Percentiles rank a stretch among this genome's conserved stretches.
Conservation (phyloP, 2,888 invertebrate genomes). For the Nephrotoma appendiculata region DNA sequence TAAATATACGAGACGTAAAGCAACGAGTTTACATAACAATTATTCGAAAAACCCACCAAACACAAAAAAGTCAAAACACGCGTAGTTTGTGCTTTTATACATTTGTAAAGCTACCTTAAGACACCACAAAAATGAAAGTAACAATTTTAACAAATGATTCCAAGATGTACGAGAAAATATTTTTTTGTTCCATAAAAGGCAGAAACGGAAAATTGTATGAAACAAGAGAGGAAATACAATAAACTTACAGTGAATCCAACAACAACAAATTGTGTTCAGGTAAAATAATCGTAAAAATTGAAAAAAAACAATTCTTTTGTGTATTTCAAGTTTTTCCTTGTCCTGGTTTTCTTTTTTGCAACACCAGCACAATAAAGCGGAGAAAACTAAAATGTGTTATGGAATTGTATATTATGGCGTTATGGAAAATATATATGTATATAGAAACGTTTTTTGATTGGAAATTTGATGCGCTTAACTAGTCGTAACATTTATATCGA, state of each 20-base stretch:
- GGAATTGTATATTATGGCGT: neutral
- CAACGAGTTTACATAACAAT: no score
- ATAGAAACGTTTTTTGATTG: neutral
- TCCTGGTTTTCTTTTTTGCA: neutral
- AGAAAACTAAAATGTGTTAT: neutral
- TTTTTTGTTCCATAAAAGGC: neutral
- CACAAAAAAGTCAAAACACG: no score
- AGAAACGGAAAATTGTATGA: neutral
- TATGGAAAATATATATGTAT: neutral
- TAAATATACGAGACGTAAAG: no score
- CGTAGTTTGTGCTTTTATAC: no score
- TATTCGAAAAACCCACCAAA: no score
- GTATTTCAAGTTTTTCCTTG: neutral
- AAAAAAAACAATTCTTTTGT: neutral
- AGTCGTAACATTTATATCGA: neutral
- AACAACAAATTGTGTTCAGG: neutral
- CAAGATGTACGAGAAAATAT: neutral
- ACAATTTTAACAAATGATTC: neutral
- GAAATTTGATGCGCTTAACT: neutral
- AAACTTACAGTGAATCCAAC: neutral
- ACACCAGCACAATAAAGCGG: neutral
- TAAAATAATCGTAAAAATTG: neutral
- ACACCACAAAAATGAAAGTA: neutral
- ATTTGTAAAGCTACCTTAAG: no score
- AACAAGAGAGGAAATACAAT: neutral